phyloP scores from a whole-genome alignment of 2,113 vertebrate species.

The Hypanus sabinus region DNA sequence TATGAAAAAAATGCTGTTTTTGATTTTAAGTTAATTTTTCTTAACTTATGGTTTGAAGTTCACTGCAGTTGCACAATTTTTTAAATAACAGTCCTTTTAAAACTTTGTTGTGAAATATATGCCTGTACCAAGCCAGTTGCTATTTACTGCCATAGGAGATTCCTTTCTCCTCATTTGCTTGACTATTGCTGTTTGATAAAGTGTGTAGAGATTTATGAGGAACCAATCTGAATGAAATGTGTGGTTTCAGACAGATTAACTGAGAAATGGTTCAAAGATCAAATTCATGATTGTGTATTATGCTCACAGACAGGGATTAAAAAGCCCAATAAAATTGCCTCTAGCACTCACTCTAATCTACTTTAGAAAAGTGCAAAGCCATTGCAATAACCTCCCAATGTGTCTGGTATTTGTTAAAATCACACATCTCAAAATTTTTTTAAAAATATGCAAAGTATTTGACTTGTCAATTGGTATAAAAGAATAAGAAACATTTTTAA shows the following conservation, averaged over 20 bases:
- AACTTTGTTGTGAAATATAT: neutral
- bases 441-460: neutral
- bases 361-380: constrained; percentile 50
- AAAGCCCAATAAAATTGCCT: constrained; percentile 50
- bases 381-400: constrained; percentile 31
- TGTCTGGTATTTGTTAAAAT: constrained; percentile 4
- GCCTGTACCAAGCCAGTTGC: neutral
- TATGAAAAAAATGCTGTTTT: neutral
- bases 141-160: neutral
- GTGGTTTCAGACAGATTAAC: constrained; percentile 44
- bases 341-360: constrained; percentile 51
- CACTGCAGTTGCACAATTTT: neutral
- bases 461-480: neutral
- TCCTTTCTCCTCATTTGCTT: neutral
- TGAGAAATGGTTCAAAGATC: constrained; percentile 44
- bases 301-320: constrained; percentile 50
- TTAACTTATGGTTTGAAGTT: neutral
- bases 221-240: constrained; percentile 33
- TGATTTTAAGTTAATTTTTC: neutral
- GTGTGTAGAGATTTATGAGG: constrained; percentile 28
- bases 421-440: neutral
- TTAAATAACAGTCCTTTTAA: neutral
- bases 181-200: neutral
- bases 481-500: neutral
- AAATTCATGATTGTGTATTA: constrained; percentile 44